Evolutionary conservation across 2,113 vertebrate species (phyloP).

Genomic region (Chionodraco myersi): DNA sequence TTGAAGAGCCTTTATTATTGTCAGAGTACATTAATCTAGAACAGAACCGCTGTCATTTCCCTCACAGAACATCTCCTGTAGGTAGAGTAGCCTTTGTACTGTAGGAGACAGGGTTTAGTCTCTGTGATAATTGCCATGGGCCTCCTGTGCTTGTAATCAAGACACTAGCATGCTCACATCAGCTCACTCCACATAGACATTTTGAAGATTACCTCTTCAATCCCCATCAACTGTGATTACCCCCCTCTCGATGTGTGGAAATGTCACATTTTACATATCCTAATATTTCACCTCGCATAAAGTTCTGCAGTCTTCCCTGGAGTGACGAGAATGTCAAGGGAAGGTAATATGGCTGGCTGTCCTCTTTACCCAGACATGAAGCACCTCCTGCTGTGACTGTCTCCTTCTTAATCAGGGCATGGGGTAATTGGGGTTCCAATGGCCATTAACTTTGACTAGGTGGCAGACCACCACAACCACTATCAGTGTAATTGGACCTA

Average conservation of each 20-base stretch:
- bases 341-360: conserved; percentile 33
- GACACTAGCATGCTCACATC: conserved; percentile 54
- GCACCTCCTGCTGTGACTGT: conserved; percentile 49
- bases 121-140: conserved; percentile 49
- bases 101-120: conserved; percentile 31
- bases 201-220: conserved; percentile 68
- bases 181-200: conserved; percentile 57
- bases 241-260: conserved; percentile 75
- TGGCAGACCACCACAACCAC: conserved; percentile 66
- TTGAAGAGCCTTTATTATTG: conserved; percentile 63
- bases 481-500: conserved; percentile 83
- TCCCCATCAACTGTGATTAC: conserved; percentile 80
- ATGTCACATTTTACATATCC: conserved; percentile 85
- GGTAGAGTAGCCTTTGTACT: conserved; percentile 37
- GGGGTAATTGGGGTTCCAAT: conserved; percentile 80
- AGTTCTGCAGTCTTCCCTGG: conserved; percentile 48
- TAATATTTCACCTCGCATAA: conserved; percentile 79
- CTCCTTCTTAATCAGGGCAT: conserved; percentile 54
- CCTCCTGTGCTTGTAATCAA: conserved; percentile 71
- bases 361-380: conserved; percentile 29
- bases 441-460: conserved; percentile 75
- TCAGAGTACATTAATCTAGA: conserved; percentile 64
- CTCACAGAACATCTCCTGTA: conserved; percentile 37
- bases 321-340: conserved; percentile 72
- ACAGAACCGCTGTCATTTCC: conserved; percentile 31